Evolutionary conservation across 2,888 invertebrate genomes (phyloP), one percentile per base, ranked within the genome.

Genomic region (Mycalesis mineus): DNA sequence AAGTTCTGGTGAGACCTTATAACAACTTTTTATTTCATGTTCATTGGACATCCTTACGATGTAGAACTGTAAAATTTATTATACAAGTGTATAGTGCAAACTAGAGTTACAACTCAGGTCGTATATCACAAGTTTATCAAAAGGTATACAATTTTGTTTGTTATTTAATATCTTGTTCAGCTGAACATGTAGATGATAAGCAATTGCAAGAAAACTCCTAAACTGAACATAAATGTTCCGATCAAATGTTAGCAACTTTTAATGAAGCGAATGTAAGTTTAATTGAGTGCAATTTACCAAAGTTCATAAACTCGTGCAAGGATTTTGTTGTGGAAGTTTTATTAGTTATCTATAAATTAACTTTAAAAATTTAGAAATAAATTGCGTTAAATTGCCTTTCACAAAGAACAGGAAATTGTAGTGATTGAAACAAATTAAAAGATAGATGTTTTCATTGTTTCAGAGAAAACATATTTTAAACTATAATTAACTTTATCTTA

Each of bases 51-150:
- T 22, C 22, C 22, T 22, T 22, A n/a, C n/a, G 22, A 22, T 22
- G 5, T 22, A 5, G 5, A 22, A 2, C 5, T 22, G 22, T 2
- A 4, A 22, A 22, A 2, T 22, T 22, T 22, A 22, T 22, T 22
- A 4, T 22, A 22, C n/a, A 29, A 69, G 67, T 77, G 77, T 75
- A 68, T 70, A 67, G 66, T 69, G 74, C 73, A 78, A 68, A 77
- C 74, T 74, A 77, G 80, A 78, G 73, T 77, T 71, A 67, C 69
- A 76, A 82, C 76, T 77, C 68, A 59, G 52, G 72, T 78, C 80
- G 80, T 85, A 83, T 80, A 79, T 84, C 81, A 83, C 66, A 83
- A 85, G 73, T 84, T 84, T 72, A 67, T 65, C 70, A 72, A 72
- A 82, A 75, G 73, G 78, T 78, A 78, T 79, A 82, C 80, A 82